Evolutionary conservation across 53 echinoderm and acorn worm genomes (phyloP), one percentile per base, ranked within the genome.

Genomic region (Holothuria scabra): DNA sequence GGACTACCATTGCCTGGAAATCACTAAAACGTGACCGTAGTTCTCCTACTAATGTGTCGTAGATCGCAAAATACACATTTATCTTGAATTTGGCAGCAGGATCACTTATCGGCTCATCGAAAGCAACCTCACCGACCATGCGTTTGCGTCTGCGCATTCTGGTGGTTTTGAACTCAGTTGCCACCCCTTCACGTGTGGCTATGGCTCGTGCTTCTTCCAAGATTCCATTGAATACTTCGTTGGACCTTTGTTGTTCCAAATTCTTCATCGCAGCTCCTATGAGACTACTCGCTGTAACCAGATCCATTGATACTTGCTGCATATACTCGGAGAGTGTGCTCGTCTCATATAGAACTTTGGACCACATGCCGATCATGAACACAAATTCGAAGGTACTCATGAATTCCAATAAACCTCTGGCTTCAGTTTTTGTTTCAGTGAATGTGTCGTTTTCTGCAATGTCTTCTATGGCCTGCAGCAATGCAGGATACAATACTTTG

Each of bases 291-390:
- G n/a, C 80, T 28, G 80, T 12, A 4, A 80, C 60, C 10, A 80
- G 59, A 37, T 80, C 80, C 59, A 80, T 57, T 7, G 80, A 80
- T 37, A 26, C 80, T 10, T 80, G 55, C 28, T 80, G 80, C 59
- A 80, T 14, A 29, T 80, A 80, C 26, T 59, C 80, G 19, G 80
- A 80, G 9, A 80, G 59, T 26, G 26, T 24, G 19, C 58, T 58
- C 28, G 58, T 30, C 21, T 80, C 60, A 59, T 29, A 19, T 18
- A 80, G 80, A 14, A 80, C 31, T 59, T 80, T 58, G 20, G 26
- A 18, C 80, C 80, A 80, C 21, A 80, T 80, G 26, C 58, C 80
- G 34, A 80, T 25, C 59, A 80, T 59, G 7, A 80, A 14, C 29
- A 80, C 10, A 29, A 80, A 80, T 33, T 80, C 80, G 7, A 80